Conservation (phyloP, 2,797 vertebrate species). For the Loris lydekkerianus region DNA sequence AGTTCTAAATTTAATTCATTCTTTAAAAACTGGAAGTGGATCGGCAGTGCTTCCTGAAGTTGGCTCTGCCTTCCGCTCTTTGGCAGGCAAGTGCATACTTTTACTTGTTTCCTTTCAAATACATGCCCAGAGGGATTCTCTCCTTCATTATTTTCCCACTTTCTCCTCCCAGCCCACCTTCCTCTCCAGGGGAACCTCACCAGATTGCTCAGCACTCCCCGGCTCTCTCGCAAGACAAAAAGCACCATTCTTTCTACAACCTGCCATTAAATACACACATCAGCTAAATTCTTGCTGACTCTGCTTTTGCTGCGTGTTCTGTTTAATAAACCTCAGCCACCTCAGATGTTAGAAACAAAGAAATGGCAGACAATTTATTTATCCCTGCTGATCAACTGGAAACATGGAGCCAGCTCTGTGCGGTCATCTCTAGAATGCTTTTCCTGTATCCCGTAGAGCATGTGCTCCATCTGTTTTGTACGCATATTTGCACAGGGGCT, state of each 20-base stretch:
- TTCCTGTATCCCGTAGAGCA: neutral
- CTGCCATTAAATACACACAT: neutral
- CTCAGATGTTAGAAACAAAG: slow-evolving; percentile 31
- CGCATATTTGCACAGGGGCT: neutral
- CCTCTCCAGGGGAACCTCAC: neutral
- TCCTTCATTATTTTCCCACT: neutral
- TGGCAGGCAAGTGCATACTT: neutral
- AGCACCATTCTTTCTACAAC: neutral
- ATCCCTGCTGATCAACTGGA: slow-evolving; percentile 27
- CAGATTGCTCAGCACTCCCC: slow-evolving; percentile 30
- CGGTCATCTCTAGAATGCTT: neutral
- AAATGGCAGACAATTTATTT: slow-evolving; percentile 11
- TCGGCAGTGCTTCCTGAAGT: neutral
- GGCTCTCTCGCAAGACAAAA: neutral
- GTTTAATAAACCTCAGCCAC: slow-evolving; percentile 52
- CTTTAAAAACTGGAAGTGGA: neutral
- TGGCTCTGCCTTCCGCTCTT: neutral
- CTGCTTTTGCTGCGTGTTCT: neutral
- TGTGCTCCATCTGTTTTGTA: neutral
- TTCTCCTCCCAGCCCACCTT: neutral
- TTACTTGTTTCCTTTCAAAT: neutral
- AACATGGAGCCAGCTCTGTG: neutral
- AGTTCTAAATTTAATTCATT: slow-evolving; percentile 5
- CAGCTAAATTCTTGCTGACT: slow-evolving; percentile 61
- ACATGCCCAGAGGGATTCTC: neutral